A percentile compares a stretch with the other conserved stretches of the same genome.
Conservation (phyloP, 2,797 vertebrate genomes). For the Alauda arvensis region DNA sequence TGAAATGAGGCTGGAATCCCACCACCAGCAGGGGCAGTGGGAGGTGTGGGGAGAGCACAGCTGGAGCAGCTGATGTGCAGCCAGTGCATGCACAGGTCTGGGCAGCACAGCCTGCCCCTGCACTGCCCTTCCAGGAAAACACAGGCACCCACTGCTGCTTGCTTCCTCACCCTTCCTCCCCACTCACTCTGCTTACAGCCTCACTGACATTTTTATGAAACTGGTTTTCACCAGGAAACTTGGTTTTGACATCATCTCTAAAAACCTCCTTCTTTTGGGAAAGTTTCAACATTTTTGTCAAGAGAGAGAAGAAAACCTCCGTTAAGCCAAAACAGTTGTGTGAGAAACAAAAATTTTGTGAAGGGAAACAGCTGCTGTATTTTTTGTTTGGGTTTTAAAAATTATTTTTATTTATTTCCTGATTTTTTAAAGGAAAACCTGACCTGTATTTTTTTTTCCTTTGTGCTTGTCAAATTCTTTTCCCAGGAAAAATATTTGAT, state of each 20-base stretch:
- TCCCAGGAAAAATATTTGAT: not conserved
- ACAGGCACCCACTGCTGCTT: not conserved
- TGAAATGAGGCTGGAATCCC: not conserved
- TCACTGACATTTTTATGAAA: not conserved
- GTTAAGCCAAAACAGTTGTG: not conserved
- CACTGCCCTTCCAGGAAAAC: not conserved
- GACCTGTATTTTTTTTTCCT: not conserved
- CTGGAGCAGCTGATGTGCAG: not conserved
- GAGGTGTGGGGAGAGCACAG: not conserved
- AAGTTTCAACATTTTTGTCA: not conserved
- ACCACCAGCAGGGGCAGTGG: fast-evolving
- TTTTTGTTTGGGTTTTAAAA: not conserved
- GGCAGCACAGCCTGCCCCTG: not conserved
- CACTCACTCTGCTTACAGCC: fast-evolving
- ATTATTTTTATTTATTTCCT: not conserved
- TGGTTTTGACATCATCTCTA: not conserved
- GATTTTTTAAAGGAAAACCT: not conserved
- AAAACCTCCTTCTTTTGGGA: not conserved
- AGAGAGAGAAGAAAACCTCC: not conserved
- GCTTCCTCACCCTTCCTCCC: not conserved
- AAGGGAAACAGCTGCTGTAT: not conserved
- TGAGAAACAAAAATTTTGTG: not conserved
- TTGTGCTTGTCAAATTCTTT: not conserved
- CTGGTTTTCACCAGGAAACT: not conserved
- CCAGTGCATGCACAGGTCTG: fast-evolving